Evolutionary conservation across 2,888 invertebrate genomes (phyloP), one percentile per base, ranked within the genome.

Genomic region (Nomada fucata): DNA sequence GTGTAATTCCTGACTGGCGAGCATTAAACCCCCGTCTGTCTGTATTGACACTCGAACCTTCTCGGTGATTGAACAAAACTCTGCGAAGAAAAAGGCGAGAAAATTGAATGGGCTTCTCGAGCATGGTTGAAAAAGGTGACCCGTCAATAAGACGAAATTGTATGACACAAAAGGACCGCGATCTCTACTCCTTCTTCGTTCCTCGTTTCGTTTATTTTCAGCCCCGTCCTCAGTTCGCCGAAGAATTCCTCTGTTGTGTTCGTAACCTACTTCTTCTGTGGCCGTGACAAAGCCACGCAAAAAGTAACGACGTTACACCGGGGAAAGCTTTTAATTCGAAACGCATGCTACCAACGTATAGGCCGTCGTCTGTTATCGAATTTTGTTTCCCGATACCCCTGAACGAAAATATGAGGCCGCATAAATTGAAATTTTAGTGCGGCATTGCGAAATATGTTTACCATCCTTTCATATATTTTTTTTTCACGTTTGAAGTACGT

Each of bases 231-330:
- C 18, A 29, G 2, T n/a, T 36, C 61, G 53, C 63, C 18, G 7
- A 15, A n/a, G 50, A 9, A 42, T 47, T 50, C 26, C 47, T 23
- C 36, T 20, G 47, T 55, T 52, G 36, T 23, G 36, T 75, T 50
- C 29, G 26, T 47, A 65, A 74, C 59, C 67, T 47, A 67, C 18
- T 67, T 74, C 59, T 50, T 47, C 44, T 20, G 18, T 42, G 52
- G 42, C 13, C 26, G 29, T 29, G 47, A 69, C 69, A 69, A 69
- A 70, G 70, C 70, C 59, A 11, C 29, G 52, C 50, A 60, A 50
- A 52, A 71, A 60, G 15, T 36, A 36, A 50, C 50, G 52, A 61
- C 20, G 68, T 23, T 18, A 26, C 18, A 26, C 63, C 9, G 47
- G 63, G 47, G 47, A 36, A 63, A 9, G 42, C 36, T 47, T 63